A percentile compares a stretch with the other conserved stretches of the same genome.
Conservation (phyloP, 2,113 vertebrate species). For the Chaetura pelagica region DNA sequence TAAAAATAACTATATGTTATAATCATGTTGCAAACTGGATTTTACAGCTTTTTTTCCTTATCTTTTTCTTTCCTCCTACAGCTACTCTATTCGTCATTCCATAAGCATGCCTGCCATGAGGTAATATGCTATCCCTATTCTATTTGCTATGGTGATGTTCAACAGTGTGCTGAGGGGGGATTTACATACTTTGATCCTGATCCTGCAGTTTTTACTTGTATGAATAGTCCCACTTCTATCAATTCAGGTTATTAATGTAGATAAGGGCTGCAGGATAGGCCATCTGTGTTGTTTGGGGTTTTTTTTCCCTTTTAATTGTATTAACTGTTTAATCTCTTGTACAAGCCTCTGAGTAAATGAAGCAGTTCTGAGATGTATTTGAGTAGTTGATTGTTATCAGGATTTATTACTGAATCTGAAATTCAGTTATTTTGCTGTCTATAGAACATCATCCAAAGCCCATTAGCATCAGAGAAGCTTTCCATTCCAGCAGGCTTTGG, state of each 20-base stretch:
- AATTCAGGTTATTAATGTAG: slow-evolving; percentile 9
- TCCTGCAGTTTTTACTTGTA: background rate
- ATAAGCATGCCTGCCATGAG: slow-evolving; percentile 99
- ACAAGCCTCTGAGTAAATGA: background rate
- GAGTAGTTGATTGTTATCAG: background rate
- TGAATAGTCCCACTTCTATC: background rate
- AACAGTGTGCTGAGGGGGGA: background rate
- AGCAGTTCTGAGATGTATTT: slow-evolving; percentile 12
- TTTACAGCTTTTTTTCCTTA: slow-evolving; percentile 45
- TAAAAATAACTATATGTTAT: background rate
- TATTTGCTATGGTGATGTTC: background rate
- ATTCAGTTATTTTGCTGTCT: slow-evolving; percentile 11
- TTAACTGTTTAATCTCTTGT: slow-evolving; percentile 18
- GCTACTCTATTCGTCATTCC: slow-evolving; percentile 94
- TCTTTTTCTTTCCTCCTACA: slow-evolving; percentile 81
- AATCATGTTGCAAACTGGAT: background rate
- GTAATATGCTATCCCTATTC: slow-evolving; percentile 76
- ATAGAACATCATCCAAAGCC: slow-evolving; percentile 31
- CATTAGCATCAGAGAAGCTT: slow-evolving; percentile 38
- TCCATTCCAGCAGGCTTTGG: slow-evolving; percentile 36
- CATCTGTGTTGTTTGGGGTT: background rate
- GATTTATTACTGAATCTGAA: slow-evolving; percentile 11
- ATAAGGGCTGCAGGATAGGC: background rate
- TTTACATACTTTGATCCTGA: background rate
- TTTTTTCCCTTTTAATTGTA: slow-evolving; percentile 3